Evolutionary conservation across 2,888 invertebrate species (phyloP).

Genomic region (Exephanes ischioxanthus): DNA sequence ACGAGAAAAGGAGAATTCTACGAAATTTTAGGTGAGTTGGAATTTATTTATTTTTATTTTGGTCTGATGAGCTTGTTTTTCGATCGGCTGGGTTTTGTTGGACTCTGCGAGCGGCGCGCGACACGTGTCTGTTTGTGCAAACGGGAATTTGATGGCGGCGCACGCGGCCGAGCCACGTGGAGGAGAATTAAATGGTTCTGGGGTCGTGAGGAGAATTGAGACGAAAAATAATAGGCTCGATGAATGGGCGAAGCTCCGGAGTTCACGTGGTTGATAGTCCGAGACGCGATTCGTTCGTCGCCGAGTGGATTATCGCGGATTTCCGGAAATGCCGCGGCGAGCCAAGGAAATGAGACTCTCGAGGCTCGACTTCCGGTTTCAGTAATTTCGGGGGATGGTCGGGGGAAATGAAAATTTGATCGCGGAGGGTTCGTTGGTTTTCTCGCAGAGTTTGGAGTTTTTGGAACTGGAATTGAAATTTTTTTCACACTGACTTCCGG

Average conservation of each 20-base stretch:
- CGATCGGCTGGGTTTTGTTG: neutral
- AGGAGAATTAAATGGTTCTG: neutral
- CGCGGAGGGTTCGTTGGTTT: no score
- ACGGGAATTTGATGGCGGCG: neutral
- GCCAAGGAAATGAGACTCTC: neutral
- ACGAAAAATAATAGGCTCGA: slow-evolving; percentile 14
- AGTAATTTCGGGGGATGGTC: neutral
- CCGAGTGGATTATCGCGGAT: slow-evolving; percentile 51
- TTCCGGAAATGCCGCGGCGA: slow-evolving; percentile 3
- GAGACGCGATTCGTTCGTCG: neutral
- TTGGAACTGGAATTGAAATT: neutral
- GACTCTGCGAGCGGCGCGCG: neutral
- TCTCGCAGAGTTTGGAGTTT: neutral
- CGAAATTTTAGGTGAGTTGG: slow-evolving; percentile 1
- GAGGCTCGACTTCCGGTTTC: slow-evolving; percentile 6
- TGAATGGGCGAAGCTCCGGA: neutral
- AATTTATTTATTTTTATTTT: neutral
- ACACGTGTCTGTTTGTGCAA: slow-evolving; percentile 27
- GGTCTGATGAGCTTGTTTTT: neutral
- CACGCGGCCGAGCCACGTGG: slow-evolving; percentile 40
- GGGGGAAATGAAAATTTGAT: neutral
- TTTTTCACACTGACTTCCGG: neutral
- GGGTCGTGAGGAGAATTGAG: neutral
- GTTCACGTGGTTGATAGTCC: neutral
- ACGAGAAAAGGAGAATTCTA: neutral